Base-by-base conservation (phyloP, 2,888 invertebrate genomes). In the Aphelenchoides bicaudatus region DNA sequence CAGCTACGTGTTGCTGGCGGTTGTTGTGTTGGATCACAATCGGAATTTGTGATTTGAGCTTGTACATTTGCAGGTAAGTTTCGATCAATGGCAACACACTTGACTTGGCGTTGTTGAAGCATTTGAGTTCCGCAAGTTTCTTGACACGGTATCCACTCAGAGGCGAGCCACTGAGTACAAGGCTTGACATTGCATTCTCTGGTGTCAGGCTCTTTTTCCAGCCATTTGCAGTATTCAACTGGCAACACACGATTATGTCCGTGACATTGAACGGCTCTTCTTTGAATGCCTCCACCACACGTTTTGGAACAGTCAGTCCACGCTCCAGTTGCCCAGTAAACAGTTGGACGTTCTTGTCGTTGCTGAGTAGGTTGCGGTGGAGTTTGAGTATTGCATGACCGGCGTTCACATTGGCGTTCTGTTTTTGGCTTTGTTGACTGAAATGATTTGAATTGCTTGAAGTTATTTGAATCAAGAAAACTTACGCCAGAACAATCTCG, bases 211-310 rank as follows among this genome's bases (percentile, higher is more conserved):
- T 62, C 65, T 48, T 63, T 68, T 38, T 73, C 74, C 56, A 75
- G 48, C 59, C 71, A 69, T 5, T 59, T 39, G 58, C 75, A 75
- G 59, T 73, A 71, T 39, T 67, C 56, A 23, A 67, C 70, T 31
- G 68, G 68, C 21, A 75, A 60, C 19, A 68, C 71, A 16, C 68
- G 65, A n/a, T 63, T 43, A 54, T 71, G 62, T 61, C 70, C 70
- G 31, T 71, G 65, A 37, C 75, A 75, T 23, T 67, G 63, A 8
- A 69, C 71, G 52, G 66, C 63, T 27, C 73, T 72, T 46, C 79
- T 69, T 68, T 81, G 80, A 62, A 72, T 76, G 10, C 82, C 82
- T 6, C 68, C 70, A 6, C 80, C 81, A 73, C 82, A 82, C 1
- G 79, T 72, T 1, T 73, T 68, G n/a, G 81, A 80, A 64, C 82